Conservation (phyloP, 2,797 vertebrate species). For the Cryptoblepharus egeriae region DNA sequence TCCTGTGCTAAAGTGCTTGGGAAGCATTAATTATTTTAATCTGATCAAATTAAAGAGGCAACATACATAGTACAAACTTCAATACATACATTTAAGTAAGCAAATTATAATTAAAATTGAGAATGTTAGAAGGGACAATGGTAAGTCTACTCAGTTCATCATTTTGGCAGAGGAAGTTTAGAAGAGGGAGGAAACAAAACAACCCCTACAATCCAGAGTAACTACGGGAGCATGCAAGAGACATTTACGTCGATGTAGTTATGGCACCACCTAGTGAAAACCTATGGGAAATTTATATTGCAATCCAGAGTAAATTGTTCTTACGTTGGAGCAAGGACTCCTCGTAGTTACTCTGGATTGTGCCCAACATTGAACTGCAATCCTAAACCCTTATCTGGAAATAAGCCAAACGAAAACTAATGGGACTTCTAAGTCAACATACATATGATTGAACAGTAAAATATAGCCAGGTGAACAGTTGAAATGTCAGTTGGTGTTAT, state of each 20-base stretch:
- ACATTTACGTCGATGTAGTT: no score
- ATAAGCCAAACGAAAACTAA: no score
- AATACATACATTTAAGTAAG: constrained; percentile 25
- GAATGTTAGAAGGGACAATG: background rate
- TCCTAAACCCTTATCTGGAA: no score
- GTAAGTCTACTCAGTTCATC: background rate
- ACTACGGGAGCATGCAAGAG: no score
- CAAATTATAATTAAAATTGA: background rate
- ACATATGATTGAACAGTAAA: background rate
- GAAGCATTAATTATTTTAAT: background rate
- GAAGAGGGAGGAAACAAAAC: background rate
- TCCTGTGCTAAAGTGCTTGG: no score
- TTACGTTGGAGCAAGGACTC: no score
- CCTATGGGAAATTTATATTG: no score
- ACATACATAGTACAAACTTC: constrained; percentile 28
- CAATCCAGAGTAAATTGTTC: no score
- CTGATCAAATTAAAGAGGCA: background rate
- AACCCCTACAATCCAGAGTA: background rate
- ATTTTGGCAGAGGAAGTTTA: background rate
- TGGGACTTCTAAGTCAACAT: background rate
- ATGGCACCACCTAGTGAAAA: no score
- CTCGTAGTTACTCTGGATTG: no score
- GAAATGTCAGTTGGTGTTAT: no score
- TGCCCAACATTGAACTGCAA: no score
- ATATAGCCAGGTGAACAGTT: background rate